phyloP scores from a whole-genome alignment of 2,113 vertebrate genomes.

The Paratilapia polleni region DNA sequence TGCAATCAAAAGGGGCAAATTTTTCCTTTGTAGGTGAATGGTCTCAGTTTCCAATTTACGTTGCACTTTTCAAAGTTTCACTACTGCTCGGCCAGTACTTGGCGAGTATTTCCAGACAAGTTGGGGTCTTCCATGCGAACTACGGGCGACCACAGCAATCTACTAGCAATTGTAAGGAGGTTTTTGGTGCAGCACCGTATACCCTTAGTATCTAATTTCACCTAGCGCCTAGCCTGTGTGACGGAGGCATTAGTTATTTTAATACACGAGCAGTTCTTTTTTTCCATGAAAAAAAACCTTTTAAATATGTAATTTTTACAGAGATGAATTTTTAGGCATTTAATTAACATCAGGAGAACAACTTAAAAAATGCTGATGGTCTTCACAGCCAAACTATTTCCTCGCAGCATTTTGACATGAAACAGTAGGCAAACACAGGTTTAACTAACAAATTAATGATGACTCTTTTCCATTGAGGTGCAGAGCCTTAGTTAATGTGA shows the following conservation, averaged over 20 bases:
- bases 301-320: background rate
- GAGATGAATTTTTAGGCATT: background rate
- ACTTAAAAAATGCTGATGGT: background rate
- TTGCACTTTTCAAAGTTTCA: background rate
- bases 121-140: too few species aligned
- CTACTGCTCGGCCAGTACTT: too few species aligned
- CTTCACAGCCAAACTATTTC: background rate
- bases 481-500: background rate
- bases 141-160: too few species aligned
- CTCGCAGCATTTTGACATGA: rapidly evolving
- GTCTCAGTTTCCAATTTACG: background rate
- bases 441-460: background rate
- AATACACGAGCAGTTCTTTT: background rate
- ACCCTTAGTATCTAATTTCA: too few species aligned
- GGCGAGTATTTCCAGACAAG: too few species aligned
- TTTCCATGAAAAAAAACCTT: background rate
- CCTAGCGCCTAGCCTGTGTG: too few species aligned
- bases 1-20: background rate
- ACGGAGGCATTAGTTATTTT: background rate
- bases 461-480: background rate
- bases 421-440: background rate
- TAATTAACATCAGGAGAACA: background rate
- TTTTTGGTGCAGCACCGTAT: too few species aligned
- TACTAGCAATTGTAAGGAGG: too few species aligned
- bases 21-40: background rate